Base-by-base conservation (phyloP, 2,888 invertebrate species). In the Eustalomyia histrio region DNA sequence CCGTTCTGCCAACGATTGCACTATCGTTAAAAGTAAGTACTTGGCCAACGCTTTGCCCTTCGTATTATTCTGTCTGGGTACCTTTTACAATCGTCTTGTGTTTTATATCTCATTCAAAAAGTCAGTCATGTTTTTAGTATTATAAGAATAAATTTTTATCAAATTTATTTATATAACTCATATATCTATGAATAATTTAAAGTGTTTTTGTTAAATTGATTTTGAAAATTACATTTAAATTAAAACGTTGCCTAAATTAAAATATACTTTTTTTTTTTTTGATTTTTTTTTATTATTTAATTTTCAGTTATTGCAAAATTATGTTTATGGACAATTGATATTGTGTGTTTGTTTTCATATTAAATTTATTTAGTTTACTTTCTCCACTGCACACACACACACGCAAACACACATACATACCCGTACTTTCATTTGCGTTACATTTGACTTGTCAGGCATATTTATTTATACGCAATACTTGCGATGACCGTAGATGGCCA, bases 361-460 rank as follows among this genome's bases (percentile, higher is more conserved):
- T 2, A 14, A 14, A 47, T 14, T 47, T n/a, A 14, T 47, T 39
- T 57, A 7, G 14, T 14, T 61, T 21, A 78, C 81, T 81, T 81
- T 81, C 81, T 55, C 78, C 7, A 29, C 7, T n/a, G n/a, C n/a
- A n/a, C n/a, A n/a, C n/a, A n/a, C n/a, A n/a, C n/a, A n/a, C n/a
- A n/a, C n/a, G n/a, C n/a, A n/a, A n/a, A n/a, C n/a, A n/a, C n/a
- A n/a, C 29, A 29, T 7, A 29, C 29, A 29, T 29, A 7, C 29
- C 7, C 29, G 29, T 57, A 55, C 74, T 74, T 78, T 74, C 69
- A 61, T 71, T 81, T 33, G 50, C 60, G 57, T 64, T 33, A 63
- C 50, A 39, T 60, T 60, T 12, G 43, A 55, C 29, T 10, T 24
- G 39, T 21, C 47, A 57, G 17, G 17, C 12, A 17, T n/a, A n/a